A percentile compares a stretch with the other conserved stretches of the same genome.
These are phyloP conservation scores for Thaumetopoea pityocampa DNA, from an alignment of 1,140 invertebrate species.

Conservation along the genomic window DNA sequence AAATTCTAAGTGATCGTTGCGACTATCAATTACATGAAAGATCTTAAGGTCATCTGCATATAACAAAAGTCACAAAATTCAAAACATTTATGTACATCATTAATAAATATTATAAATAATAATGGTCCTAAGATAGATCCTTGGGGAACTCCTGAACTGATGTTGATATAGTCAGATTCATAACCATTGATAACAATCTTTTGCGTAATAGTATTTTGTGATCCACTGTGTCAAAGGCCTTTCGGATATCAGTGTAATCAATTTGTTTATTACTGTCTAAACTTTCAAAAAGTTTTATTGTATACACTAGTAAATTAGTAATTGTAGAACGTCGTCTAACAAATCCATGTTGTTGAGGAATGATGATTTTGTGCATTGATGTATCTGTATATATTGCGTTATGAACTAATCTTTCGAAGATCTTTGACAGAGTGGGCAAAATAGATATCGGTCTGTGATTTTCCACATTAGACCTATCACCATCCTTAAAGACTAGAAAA, in stretches of 20 bases:
- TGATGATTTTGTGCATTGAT: slow-evolving; percentile 3
- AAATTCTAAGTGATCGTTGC: slow-evolving; percentile 11
- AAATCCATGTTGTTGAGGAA: slow-evolving; percentile 18
- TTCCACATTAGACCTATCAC: not conserved
- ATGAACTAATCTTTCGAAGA: slow-evolving; percentile 18
- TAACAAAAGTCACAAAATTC: slow-evolving; percentile 20
- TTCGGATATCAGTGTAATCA: slow-evolving; percentile 23
- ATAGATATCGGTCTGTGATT: not conserved
- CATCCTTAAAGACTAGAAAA: slow-evolving; percentile 7
- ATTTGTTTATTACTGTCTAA: slow-evolving; percentile 18
- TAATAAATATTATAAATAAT: slow-evolving; percentile 33
- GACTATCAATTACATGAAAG: slow-evolving; percentile 24
- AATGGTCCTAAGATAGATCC: slow-evolving; percentile 32
- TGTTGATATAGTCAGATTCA: slow-evolving; percentile 17
- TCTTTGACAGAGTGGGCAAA: slow-evolving; percentile 6
- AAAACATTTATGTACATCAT: slow-evolving; percentile 29
- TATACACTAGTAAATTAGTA: slow-evolving; percentile 16
- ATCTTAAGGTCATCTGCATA: slow-evolving; percentile 46
- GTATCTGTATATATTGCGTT: slow-evolving; percentile 1
- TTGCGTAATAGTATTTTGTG: slow-evolving; percentile 21
- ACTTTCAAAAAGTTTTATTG: slow-evolving; percentile 12
- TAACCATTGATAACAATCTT: slow-evolving; percentile 26
- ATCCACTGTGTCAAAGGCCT: slow-evolving; percentile 22
- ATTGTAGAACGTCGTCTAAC: slow-evolving; percentile 15
- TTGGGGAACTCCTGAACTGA: slow-evolving; percentile 33